Evolutionary conservation across 92 coral and sea anemone genomes (phyloP), one percentile per base, ranked within the genome.

Genomic region (Porites rus): DNA sequence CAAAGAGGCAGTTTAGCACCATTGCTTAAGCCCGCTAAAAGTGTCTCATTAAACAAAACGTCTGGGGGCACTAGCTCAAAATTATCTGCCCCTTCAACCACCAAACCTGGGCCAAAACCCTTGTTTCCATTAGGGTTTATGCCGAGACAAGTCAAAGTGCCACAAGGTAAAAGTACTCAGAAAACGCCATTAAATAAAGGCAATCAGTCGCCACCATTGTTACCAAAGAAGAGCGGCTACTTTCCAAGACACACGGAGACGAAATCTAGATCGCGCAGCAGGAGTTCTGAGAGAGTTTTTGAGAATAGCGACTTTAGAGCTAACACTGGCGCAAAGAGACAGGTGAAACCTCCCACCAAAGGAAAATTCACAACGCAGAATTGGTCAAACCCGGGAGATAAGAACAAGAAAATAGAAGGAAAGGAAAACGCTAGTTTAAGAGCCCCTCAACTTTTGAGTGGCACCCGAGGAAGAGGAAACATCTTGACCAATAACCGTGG

Each of bases 341-440:
- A 83, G 51, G 77, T 50, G 14, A 83, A 8, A 60, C 77, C 51
- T 13, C 78, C 86, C 43, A 12, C 60, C 19, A 82, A 82, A 63
- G 79, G 72, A 4, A 83, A 62, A 83, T 83, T 83, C 68, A 83
- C 87, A 11, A 83, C 51, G 25, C 87, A 83, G 73, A 83, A 83
- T 72, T 83, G 87, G 87, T 83, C 25, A 56, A 46, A 72, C 50
- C 61, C 61, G 60, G 79, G 20, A 11, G 62, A 51, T 10, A 60
- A 51, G 18, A 46, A 38, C 69, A 82, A 13, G 13, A 31, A 24
- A 25, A 58, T 12, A 14, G 60, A 81, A 69, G 69, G 76, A 60
- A 81, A 56, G 18, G 68, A 31, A 81, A 81, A 24, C 25, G 65
- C 28, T 17, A 25, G 10, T 18, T 69, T 59, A n/a, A 10, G 2